These are phyloP conservation scores for Escarpia spicata DNA, from an alignment of 2,888 invertebrate genomes.

Conservation along the genomic window DNA sequence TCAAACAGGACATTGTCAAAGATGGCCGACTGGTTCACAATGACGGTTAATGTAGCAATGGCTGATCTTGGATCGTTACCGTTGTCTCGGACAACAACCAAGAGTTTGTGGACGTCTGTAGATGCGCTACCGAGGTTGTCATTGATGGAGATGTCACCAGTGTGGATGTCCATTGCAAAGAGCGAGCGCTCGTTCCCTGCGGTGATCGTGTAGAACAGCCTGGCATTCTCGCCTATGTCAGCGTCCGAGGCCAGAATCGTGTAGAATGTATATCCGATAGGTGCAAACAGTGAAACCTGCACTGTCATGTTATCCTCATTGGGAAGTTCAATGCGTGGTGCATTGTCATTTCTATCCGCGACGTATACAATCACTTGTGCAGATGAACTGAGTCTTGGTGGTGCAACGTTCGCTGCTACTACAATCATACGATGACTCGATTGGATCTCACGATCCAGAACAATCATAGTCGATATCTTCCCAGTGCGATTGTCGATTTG, in stretches of 20 bases:
- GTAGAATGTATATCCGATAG: constrained; percentile 49
- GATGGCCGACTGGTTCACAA: constrained; percentile 32
- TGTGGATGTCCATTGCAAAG: constrained; percentile 64
- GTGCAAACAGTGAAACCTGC: constrained; percentile 42
- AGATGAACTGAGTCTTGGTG: constrained; percentile 37
- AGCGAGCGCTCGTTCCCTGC: constrained; percentile 63
- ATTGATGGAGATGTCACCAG: constrained; percentile 63
- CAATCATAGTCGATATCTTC: constrained; percentile 64
- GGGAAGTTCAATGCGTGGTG: constrained; percentile 54
- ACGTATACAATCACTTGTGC: constrained; percentile 48
- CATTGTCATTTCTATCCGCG: constrained; percentile 57
- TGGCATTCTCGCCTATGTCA: constrained; percentile 52
- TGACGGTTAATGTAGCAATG: constrained; percentile 30
- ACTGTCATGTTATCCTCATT: constrained; percentile 48
- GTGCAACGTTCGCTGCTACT: constrained; percentile 37
- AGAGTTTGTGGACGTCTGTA: constrained; percentile 24
- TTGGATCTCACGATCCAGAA: constrained; percentile 65
- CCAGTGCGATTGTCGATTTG: constrained; percentile 80
- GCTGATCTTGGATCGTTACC: constrained; percentile 33
- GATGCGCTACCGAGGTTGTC: neutral
- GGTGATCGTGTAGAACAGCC: constrained; percentile 45
- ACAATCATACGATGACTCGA: constrained; percentile 36
- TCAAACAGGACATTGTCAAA: constrained; percentile 26
- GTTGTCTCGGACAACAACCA: constrained; percentile 33
- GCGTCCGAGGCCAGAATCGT: constrained; percentile 48